A percentile compares a stretch with the other conserved stretches of the same genome.
Evolutionary conservation across 1,140 invertebrate genomes (phyloP).

Genomic region (Zaprionus inermis): DNA sequence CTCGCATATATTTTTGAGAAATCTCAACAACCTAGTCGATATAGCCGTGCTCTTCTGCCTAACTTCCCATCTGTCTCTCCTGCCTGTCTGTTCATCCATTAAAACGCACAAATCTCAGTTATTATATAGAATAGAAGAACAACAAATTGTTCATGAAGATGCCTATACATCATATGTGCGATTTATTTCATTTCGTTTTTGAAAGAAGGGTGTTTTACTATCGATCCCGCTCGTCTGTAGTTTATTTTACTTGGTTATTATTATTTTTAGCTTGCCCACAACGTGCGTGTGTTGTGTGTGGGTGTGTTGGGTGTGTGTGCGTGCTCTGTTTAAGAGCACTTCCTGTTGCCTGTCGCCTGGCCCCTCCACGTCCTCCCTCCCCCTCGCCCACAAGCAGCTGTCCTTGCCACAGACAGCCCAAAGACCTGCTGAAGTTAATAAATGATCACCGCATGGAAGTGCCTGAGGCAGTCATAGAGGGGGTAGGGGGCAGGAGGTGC

Average conservation of each 20-base stretch:
- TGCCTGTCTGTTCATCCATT: too few species aligned
- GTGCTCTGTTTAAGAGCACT: constrained; percentile 63
- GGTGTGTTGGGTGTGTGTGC: constrained; percentile 42
- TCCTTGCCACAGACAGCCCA: constrained; percentile 56
- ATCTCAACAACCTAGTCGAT: too few species aligned
- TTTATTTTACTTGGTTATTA: constrained; percentile 14
- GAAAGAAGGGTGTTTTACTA: too few species aligned
- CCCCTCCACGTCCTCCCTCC: background rate
- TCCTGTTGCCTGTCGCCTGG: constrained; percentile 43
- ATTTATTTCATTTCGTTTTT: too few species aligned
- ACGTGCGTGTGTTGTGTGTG: background rate
- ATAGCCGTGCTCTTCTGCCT: too few species aligned
- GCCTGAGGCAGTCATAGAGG: constrained; percentile 27
- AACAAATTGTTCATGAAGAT: too few species aligned
- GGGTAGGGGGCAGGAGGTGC: background rate
- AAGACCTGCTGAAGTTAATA: constrained; percentile 64
- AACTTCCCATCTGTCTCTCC: too few species aligned
- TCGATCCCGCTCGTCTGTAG: too few species aligned
- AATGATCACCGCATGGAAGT: constrained; percentile 58
- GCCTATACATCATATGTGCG: too few species aligned
- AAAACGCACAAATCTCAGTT: too few species aligned
- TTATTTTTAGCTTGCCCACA: constrained; percentile 31
- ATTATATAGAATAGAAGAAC: too few species aligned
- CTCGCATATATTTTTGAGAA: too few species aligned
- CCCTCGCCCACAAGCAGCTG: constrained; percentile 7